Evolutionary conservation across 2,888 invertebrate genomes (phyloP).

Genomic region (Drosophila neutralis): DNA sequence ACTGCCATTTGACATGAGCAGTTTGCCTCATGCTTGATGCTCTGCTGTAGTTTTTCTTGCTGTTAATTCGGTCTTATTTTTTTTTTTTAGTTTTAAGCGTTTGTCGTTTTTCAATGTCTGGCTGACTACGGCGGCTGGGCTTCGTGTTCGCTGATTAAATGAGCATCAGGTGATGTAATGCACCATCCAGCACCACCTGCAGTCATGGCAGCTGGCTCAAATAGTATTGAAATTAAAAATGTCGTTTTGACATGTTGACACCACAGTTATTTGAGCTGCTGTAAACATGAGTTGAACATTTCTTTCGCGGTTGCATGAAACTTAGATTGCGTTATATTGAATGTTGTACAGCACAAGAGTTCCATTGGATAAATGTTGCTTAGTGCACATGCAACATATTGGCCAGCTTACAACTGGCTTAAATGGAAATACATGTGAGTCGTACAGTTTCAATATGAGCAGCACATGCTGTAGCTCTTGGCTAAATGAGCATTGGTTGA

Average conservation of each 20-base stretch:
- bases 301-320: background rate
- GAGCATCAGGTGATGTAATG: slow-evolving; percentile 44
- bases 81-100: slow-evolving; percentile 62
- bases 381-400: background rate
- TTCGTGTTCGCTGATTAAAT: slow-evolving; percentile 61
- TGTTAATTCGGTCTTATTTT: background rate
- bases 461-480: background rate
- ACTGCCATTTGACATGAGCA: slow-evolving; percentile 40
- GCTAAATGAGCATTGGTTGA: background rate
- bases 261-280: slow-evolving; percentile 12
- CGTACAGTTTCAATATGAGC: background rate
- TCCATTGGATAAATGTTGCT: background rate
- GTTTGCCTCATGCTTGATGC: background rate
- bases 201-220: slow-evolving; percentile 8
- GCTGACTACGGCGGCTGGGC: slow-evolving; percentile 27
- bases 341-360: background rate
- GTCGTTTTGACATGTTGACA: slow-evolving; percentile 5
- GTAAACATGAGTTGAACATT: background rate
- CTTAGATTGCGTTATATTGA: background rate
- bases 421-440: background rate
- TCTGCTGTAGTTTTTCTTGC: slow-evolving; percentile 10
- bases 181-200: slow-evolving; percentile 23
- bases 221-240: slow-evolving; percentile 67
- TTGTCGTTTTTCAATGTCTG: slow-evolving; percentile 45
- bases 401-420: background rate